A percentile compares a stretch with the other conserved stretches of the same genome.
Evolutionary conservation across 2,888 invertebrate genomes (phyloP).

Genomic region (Drosophila greeni): DNA sequence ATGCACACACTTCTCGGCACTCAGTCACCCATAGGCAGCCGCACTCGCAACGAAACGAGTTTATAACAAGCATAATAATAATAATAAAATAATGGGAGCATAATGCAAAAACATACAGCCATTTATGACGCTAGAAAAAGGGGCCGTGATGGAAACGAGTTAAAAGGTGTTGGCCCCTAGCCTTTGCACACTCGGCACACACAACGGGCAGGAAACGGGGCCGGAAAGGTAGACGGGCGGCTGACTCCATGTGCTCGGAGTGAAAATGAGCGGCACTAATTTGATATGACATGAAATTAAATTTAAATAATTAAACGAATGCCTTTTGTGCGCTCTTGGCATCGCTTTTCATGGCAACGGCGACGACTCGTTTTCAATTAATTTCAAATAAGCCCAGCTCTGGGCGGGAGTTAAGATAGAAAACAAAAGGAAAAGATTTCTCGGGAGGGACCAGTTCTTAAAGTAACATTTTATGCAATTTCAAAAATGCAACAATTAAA

Average conservation of each 20-base stretch:
- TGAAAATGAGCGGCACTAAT: conserved; percentile 69
- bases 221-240: conserved; percentile 8
- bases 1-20: conserved; percentile 49
- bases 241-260: conserved; percentile 47
- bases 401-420: background rate
- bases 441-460: background rate
- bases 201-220: background rate
- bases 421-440: background rate
- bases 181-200: conserved; percentile 16
- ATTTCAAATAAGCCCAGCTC: conserved; percentile 13
- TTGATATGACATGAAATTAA: conserved; percentile 69
- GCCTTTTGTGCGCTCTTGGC: conserved; percentile 38
- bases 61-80: conserved; percentile 45
- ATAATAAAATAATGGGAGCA: conserved; percentile 37
- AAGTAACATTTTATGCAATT: background rate
- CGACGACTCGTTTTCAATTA: conserved; percentile 22
- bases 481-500: background rate
- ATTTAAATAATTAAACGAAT: conserved; percentile 68
- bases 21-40: conserved; percentile 53
- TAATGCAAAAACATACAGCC: conserved; percentile 48
- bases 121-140: conserved; percentile 42
- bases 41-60: conserved; percentile 16
- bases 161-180: conserved; percentile 51
- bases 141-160: conserved; percentile 51
- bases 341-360: background rate